phyloP scores from a whole-genome alignment of 1,140 invertebrate genomes.

The Drosophila neocordata region DNA sequence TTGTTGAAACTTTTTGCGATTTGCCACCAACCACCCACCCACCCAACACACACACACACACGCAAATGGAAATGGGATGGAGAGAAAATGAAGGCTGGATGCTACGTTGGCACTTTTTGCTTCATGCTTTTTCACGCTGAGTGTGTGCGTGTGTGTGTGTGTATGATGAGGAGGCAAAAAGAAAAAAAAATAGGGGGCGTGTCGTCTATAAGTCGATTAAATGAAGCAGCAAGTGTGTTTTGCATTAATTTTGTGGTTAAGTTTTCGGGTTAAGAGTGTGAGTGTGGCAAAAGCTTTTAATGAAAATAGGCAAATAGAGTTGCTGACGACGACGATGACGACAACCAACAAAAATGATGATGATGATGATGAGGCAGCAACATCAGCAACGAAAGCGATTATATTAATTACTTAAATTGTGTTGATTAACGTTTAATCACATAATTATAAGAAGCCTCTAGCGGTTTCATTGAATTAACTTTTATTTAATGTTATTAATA shows the following conservation, averaged over 20 bases:
- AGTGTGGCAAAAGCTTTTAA: conserved; percentile 34
- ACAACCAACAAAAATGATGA: not conserved
- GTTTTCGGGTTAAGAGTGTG: not conserved
- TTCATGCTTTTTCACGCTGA: not conserved
- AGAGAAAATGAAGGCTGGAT: conserved; percentile 8
- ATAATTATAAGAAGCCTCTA: conserved; percentile 34
- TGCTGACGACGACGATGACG: not conserved
- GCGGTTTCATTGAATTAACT: conserved; percentile 13
- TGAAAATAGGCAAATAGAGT: conserved; percentile 32
- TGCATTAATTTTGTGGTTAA: conserved; percentile 21
- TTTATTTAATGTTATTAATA: not conserved
- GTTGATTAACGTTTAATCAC: conserved; percentile 66
- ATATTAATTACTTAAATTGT: conserved; percentile 60
- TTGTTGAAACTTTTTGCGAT: conserved; percentile 77
- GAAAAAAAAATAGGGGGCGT: not conserved
- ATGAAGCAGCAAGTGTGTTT: conserved; percentile 45
- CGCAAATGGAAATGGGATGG: not conserved
- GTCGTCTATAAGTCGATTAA: conserved; percentile 59
- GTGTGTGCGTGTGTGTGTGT: not conserved
- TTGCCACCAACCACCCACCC: conserved; percentile 27
- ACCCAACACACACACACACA: not conserved
- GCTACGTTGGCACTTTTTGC: conserved; percentile 49
- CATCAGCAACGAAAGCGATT: conserved; percentile 11
- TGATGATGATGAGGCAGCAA: conserved; percentile 6
- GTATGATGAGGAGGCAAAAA: not conserved